Evolutionary conservation across 2,888 invertebrate genomes (phyloP).

Genomic region (Phaonia tiefii): DNA sequence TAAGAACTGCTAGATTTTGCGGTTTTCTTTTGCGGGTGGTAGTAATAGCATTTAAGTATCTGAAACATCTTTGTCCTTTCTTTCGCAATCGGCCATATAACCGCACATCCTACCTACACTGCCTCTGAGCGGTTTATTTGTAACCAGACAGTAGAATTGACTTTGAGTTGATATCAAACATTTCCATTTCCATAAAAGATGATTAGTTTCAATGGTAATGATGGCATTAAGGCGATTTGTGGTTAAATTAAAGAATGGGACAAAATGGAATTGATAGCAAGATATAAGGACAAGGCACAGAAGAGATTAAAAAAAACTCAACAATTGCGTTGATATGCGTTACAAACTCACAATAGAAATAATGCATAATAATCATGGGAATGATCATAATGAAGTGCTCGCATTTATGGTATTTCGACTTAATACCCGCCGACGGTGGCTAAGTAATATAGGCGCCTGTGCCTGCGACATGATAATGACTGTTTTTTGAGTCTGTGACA

Average conservation of each 20-base stretch:
- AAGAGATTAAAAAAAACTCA: not conserved
- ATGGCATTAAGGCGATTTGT: slow-evolving; percentile 76
- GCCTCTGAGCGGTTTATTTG: not conserved
- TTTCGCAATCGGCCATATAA: not conserved
- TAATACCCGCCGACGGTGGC: not conserved
- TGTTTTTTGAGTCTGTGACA: no score
- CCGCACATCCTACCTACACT: not conserved
- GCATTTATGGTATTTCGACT: not conserved
- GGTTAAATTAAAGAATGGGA: slow-evolving; percentile 70
- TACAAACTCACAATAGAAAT: slow-evolving; percentile 21
- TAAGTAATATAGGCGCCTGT: no score
- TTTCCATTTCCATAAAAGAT: slow-evolving; percentile 38
- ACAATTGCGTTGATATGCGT: no score
- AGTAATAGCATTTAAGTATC: slow-evolving; percentile 6
- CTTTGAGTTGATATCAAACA: slow-evolving; percentile 15
- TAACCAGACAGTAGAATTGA: slow-evolving; percentile 20
- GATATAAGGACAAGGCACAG: not conserved
- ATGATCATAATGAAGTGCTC: not conserved
- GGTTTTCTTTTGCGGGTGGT: not conserved
- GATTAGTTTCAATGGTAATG: slow-evolving; percentile 68
- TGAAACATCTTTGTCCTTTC: slow-evolving; percentile 11
- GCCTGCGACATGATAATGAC: no score
- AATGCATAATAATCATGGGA: slow-evolving; percentile 18
- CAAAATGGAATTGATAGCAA: slow-evolving; percentile 65
- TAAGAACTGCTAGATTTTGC: no score